A percentile compares a stretch with the other conserved stretches of the same genome.
phyloP scores from a whole-genome alignment of 2,888 invertebrate genomes.

The Drosophila barbarae region DNA sequence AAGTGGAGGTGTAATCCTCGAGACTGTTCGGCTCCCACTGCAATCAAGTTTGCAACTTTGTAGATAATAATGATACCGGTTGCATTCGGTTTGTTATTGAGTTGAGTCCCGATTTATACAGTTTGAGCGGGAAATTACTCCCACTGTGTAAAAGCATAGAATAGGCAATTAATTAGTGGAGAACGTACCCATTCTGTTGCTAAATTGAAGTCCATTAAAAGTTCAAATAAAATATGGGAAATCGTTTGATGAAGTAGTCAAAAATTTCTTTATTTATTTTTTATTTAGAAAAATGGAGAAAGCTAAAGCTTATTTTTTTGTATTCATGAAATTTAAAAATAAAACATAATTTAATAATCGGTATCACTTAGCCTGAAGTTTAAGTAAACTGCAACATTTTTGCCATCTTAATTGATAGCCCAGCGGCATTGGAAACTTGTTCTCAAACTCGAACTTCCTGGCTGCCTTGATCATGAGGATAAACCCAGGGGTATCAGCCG shows the following conservation, averaged over 20 bases:
- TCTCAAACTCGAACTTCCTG: constrained; percentile 19
- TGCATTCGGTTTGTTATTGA: constrained; percentile 23
- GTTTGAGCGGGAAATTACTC: constrained; percentile 18
- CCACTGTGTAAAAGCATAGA: constrained; percentile 3
- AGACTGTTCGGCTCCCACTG: not conserved
- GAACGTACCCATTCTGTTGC: not conserved
- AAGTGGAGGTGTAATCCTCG: constrained; percentile 25
- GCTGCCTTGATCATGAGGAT: constrained; percentile 7
- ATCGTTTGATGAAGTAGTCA: too few relatives aligned
- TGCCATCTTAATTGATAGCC: constrained; percentile 16
- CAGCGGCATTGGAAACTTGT: constrained; percentile 26
- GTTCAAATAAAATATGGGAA: not conserved
- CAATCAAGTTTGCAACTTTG: constrained; percentile 20
- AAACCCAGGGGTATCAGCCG: constrained; percentile 20
- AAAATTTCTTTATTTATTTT: too few relatives aligned
- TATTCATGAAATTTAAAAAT: not conserved
- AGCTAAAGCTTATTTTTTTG: too few relatives aligned
- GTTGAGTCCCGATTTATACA: constrained; percentile 22
- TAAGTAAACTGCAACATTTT: constrained; percentile 1
- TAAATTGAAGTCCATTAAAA: constrained; percentile 1
- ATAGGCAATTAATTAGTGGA: constrained; percentile 3
- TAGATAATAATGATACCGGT: constrained; percentile 26
- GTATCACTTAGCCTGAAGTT: not conserved
- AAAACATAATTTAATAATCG: not conserved
- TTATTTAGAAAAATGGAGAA: too few relatives aligned